phyloP scores from a whole-genome alignment of 2,888 invertebrate species.

The Salticus scenicus region DNA sequence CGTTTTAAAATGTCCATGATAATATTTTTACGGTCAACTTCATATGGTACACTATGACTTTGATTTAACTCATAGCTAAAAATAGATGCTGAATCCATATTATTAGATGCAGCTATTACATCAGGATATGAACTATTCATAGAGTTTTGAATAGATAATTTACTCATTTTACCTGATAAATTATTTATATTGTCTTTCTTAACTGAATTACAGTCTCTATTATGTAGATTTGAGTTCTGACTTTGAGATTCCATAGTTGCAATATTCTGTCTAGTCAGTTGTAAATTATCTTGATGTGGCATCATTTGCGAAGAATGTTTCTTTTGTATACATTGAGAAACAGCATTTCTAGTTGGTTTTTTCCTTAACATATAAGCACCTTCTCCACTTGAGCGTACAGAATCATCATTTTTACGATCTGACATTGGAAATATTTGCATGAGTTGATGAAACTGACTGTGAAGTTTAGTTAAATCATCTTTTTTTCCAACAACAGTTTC shows the following conservation, averaged over 20 bases:
- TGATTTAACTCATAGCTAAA: constrained; percentile 54
- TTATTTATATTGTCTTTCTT: constrained; percentile 63
- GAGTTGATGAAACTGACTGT: constrained; percentile 32
- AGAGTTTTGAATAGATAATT: constrained; percentile 31
- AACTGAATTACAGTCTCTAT: not conserved
- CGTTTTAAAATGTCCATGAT: constrained; percentile 45
- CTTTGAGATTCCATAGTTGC: constrained; percentile 52
- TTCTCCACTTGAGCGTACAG: constrained; percentile 59
- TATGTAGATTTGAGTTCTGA: constrained; percentile 36
- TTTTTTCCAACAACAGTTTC: constrained; percentile 10
- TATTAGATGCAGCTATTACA: not conserved
- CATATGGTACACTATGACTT: constrained; percentile 30
- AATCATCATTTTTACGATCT: constrained; percentile 42
- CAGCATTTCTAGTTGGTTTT: constrained; percentile 17
- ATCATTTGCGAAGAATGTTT: not conserved
- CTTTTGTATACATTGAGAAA: constrained; percentile 10
- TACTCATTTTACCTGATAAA: constrained; percentile 56
- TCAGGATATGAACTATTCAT: constrained; percentile 13
- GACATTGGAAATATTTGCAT: constrained; percentile 28
- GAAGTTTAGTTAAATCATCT: constrained; percentile 7
- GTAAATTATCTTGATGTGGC: constrained; percentile 39
- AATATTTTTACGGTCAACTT: constrained; percentile 41
- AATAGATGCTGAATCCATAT: constrained; percentile 31
- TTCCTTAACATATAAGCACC: constrained; percentile 40
- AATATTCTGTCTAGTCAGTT: constrained; percentile 56